phyloP scores from a whole-genome alignment of 2,888 invertebrate species.

The Standfussiana lucernea region DNA sequence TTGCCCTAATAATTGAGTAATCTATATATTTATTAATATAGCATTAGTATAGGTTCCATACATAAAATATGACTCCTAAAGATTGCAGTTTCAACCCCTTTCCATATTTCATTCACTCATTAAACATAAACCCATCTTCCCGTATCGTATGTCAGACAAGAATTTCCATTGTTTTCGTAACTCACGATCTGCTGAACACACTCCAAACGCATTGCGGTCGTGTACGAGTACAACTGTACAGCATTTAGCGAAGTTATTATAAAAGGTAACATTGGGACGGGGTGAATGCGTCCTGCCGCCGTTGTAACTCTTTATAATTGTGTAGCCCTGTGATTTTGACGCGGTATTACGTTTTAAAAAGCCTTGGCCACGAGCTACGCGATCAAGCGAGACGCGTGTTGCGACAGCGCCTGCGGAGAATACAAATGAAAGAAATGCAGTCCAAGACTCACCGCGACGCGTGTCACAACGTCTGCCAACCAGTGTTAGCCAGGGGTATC shows the following conservation, averaged over 20 bases:
- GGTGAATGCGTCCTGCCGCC: slow-evolving; percentile 39
- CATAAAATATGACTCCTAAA: neutral
- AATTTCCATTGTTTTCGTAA: slow-evolving; percentile 21
- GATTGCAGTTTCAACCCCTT: neutral
- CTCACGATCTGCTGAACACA: slow-evolving; percentile 21
- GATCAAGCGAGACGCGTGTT: neutral
- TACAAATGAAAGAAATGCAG: no score
- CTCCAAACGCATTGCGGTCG: slow-evolving; percentile 20
- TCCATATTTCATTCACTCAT: slow-evolving; percentile 7
- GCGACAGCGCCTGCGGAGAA: neutral
- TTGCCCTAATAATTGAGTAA: neutral
- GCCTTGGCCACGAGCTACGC: neutral
- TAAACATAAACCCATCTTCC: slow-evolving; percentile 7
- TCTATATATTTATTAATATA: neutral
- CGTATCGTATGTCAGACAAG: slow-evolving; percentile 2
- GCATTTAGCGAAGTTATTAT: slow-evolving; percentile 47
- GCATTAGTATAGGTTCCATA: neutral
- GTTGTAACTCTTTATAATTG: slow-evolving; percentile 38
- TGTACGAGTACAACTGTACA: slow-evolving; percentile 15
- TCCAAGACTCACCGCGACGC: neutral
- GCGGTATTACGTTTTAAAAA: slow-evolving; percentile 13
- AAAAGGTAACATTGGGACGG: slow-evolving; percentile 33
- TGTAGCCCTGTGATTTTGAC: slow-evolving; percentile 23
- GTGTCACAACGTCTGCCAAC: no score
- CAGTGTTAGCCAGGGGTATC: no score